Evolutionary conservation across 2,797 vertebrate genomes (phyloP), one percentile per base, ranked within the genome.

Genomic region (Etheostoma perlongum): DNA sequence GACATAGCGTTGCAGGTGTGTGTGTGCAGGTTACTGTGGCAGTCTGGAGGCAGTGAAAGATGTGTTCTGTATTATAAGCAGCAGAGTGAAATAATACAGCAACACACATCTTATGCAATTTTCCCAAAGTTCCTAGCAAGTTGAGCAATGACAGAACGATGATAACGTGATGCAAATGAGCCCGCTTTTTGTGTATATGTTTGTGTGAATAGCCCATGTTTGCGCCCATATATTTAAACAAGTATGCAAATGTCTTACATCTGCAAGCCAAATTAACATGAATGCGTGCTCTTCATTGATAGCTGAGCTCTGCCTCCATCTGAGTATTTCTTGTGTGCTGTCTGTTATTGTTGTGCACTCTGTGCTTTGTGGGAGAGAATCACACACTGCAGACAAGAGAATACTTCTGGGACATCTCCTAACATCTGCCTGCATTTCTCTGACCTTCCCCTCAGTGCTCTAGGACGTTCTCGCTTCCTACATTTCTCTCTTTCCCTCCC

Each of bases 361-460:
- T 62, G 64, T 67, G 42, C 74, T 65, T 18, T 33, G 27, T 63
- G 63, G 66, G 52, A 74, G 66, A 72, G 53, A 65, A 63, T 82
- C 68, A 67, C 71, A 78, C 77, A 54, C 74, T 81, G 80, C 74
- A 81, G 74, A 64, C 73, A 46, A 53, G 33, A 74, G 23, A 65
- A 82, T 82, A 79, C 87, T 67, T 79, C 75, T 70, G 89, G 88
- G 88, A 87, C 63, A 55, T 81, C 61, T 54, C 70, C 71, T 67
- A 90, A 89, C 89, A 91, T 88, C 91, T 90, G 85, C 82, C 79
- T 85, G 79, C 68, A 57, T 76, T 77, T 80, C 79, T 76, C 74
- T 83, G 84, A 90, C 90, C 87, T 87, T 89, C 81, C 82, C 75
- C 44, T 75, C 55, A 48, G 19, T 77, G 68, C 79, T 88, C 21